phyloP scores from a whole-genome alignment of 2,113 vertebrate species.

The Dicaeum eximium region DNA sequence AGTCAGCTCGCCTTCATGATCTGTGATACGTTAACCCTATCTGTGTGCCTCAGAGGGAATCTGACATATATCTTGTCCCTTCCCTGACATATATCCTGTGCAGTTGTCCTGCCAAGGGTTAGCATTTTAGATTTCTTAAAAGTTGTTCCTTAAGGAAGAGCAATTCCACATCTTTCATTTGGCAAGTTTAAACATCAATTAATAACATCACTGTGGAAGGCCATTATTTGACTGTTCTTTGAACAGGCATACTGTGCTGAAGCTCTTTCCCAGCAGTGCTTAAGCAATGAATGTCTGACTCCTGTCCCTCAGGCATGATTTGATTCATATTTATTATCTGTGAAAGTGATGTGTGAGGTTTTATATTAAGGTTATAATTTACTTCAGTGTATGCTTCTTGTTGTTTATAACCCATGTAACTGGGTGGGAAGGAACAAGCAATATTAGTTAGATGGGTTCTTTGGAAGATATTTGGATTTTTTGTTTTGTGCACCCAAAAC shows the following conservation, averaged over 20 bases:
- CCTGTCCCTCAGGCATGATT: background rate
- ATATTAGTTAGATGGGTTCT: background rate
- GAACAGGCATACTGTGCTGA: background rate
- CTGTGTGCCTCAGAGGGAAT: background rate
- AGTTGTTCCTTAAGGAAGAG: background rate
- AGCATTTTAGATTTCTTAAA: background rate
- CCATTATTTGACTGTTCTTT: background rate
- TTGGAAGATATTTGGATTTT: background rate
- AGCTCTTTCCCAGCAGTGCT: background rate
- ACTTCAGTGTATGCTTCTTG: background rate
- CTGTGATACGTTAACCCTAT: background rate
- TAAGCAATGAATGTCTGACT: background rate
- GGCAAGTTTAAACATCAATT: background rate
- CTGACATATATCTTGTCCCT: fast-evolving
- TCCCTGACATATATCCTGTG: background rate
- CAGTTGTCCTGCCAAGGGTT: background rate
- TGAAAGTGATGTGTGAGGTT: background rate
- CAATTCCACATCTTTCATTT: background rate
- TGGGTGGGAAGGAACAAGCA: background rate
- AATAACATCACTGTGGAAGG: background rate
- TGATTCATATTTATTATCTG: background rate
- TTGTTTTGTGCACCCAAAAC: background rate
- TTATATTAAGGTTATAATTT: background rate
- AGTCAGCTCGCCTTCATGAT: background rate
- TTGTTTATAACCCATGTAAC: background rate